Percentiles rank a stretch among this genome's conserved stretches.
phyloP scores from a whole-genome alignment of 1,140 invertebrate genomes.

The Drosophila ercepeae region DNA sequence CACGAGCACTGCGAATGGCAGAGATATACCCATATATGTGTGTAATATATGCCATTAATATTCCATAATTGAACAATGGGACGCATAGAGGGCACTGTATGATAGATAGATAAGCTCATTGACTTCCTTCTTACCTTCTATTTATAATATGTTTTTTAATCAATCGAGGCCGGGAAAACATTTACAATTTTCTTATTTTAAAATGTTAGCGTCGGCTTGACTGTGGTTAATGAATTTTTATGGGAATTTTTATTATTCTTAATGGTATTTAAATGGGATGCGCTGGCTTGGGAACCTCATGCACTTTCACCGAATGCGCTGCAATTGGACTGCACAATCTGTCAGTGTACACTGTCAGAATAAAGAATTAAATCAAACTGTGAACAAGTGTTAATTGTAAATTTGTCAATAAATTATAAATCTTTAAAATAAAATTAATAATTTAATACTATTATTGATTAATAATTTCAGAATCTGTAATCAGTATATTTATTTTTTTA shows the following conservation, averaged over 20 bases:
- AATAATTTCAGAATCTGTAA: no score
- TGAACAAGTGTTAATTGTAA: no score
- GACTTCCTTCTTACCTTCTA: constrained; percentile 29
- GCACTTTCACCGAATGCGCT: constrained; percentile 39
- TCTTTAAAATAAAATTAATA: neutral
- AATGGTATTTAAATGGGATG: constrained; percentile 1
- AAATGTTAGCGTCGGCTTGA: neutral
- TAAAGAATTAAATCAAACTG: neutral
- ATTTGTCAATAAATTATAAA: neutral
- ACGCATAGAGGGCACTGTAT: constrained; percentile 32
- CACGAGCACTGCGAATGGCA: constrained; percentile 43
- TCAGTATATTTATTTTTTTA: neutral
- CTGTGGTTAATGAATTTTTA: neutral
- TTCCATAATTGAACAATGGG: constrained; percentile 45
- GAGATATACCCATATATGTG: constrained; percentile 2
- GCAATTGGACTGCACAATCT: constrained; percentile 18
- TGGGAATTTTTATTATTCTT: neutral
- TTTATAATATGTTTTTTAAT: constrained; percentile 4
- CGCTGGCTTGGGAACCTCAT: neutral
- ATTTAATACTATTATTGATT: no score
- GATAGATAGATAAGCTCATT: constrained; percentile 30
- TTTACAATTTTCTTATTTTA: constrained; percentile 20
- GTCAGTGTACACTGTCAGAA: neutral
- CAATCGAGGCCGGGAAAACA: constrained; percentile 8
- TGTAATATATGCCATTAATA: constrained; percentile 25